Conservation (phyloP, 2,888 invertebrate genomes). For the Drosophila bunnanda region DNA sequence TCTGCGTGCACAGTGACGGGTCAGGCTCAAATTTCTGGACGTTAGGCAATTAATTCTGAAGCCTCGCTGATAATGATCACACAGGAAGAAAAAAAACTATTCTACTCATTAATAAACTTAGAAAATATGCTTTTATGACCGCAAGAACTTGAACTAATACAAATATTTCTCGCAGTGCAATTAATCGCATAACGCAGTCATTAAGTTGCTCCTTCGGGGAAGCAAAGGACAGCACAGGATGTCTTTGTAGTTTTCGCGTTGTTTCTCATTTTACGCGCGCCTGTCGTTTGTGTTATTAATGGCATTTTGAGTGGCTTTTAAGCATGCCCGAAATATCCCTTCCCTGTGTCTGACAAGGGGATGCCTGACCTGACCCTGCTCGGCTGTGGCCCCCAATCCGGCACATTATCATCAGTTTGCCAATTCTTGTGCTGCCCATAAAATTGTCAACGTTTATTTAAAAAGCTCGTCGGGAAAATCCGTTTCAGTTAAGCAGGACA, state of each 20-base stretch:
- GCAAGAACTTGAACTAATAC: too few species aligned
- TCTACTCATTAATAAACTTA: background rate
- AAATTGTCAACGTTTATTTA: constrained; percentile 46
- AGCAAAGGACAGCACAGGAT: constrained; percentile 16
- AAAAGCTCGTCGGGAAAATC: constrained; percentile 41
- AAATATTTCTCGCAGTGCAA: constrained; percentile 1
- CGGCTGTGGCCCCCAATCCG: background rate
- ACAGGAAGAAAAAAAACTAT: background rate
- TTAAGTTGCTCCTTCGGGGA: constrained; percentile 16
- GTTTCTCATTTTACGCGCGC: constrained; percentile 37
- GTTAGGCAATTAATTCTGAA: constrained; percentile 35
- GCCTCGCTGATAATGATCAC: constrained; percentile 5
- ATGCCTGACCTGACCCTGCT: constrained; percentile 5
- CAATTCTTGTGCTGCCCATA: constrained; percentile 35
- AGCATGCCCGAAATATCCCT: constrained; percentile 22
- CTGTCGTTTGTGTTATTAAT: constrained; percentile 49
- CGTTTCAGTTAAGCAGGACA: constrained; percentile 20
- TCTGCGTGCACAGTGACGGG: constrained; percentile 42
- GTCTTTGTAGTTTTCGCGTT: constrained; percentile 27
- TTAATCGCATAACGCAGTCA: constrained; percentile 14
- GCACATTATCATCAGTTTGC: constrained; percentile 32
- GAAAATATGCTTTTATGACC: background rate
- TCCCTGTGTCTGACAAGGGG: constrained; percentile 3
- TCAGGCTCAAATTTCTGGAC: constrained; percentile 34
- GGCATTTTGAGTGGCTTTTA: constrained; percentile 55